Evolutionary conservation across 2,888 invertebrate genomes (phyloP).

Genomic region (Ichneumoninae sp.): DNA sequence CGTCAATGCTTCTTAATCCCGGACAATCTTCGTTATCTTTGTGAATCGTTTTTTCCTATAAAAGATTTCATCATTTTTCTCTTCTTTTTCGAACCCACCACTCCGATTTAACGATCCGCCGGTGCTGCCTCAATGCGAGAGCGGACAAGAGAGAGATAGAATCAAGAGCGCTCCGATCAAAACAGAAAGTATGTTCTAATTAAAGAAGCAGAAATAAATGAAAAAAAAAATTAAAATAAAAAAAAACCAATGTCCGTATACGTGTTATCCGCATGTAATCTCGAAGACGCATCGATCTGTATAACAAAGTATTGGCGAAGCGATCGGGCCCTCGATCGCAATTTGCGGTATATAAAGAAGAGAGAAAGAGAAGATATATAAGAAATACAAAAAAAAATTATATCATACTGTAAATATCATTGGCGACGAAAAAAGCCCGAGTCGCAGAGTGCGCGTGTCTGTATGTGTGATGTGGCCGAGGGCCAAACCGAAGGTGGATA

Average conservation of each 20-base stretch:
- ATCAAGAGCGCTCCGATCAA: constrained; percentile 66
- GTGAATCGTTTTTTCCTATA: not conserved
- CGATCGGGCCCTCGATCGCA: constrained; percentile 4
- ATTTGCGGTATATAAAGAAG: constrained; percentile 31
- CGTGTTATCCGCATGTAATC: constrained; percentile 54
- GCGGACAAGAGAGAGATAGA: constrained; percentile 43
- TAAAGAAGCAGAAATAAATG: constrained; percentile 40
- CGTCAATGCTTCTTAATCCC: not conserved
- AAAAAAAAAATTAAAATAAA: constrained; percentile 29
- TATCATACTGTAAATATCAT: constrained; percentile 60
- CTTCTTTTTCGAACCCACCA: not conserved
- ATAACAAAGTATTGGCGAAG: constrained; percentile 35
- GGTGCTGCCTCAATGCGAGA: not conserved
- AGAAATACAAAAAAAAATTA: constrained; percentile 38
- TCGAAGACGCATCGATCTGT: constrained; percentile 34
- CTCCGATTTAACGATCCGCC: constrained; percentile 2
- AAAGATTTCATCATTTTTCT: not conserved
- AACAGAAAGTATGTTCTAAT: constrained; percentile 63
- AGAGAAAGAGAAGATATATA: constrained; percentile 8
- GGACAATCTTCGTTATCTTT: not conserved
- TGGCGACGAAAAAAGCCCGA: constrained; percentile 41
- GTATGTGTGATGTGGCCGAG: constrained; percentile 32
- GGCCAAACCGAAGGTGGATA: constrained; percentile 43
- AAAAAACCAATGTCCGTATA: constrained; percentile 50
- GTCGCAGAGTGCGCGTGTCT: constrained; percentile 42